Conservation (phyloP, 2,113 vertebrate species). For the Eptesicus fuscus region DNA sequence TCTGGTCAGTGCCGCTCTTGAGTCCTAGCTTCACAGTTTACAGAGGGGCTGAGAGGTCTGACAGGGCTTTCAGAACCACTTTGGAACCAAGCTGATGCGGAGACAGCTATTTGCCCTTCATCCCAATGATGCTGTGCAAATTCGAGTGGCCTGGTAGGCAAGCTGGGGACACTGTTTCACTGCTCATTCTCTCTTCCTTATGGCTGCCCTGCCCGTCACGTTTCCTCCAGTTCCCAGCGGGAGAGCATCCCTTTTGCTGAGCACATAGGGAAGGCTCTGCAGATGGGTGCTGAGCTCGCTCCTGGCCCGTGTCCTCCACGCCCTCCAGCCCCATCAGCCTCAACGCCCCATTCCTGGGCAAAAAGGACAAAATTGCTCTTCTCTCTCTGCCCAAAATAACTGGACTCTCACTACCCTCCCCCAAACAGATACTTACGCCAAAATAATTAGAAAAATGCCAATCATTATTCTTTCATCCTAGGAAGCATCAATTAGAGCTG, state of each 20-base stretch:
- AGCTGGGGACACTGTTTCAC: not conserved
- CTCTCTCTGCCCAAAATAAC: not conserved
- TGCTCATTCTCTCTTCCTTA: no score
- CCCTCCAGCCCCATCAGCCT: not conserved
- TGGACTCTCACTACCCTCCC: not conserved
- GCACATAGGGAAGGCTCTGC: no score
- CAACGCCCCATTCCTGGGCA: not conserved
- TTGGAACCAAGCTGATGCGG: not conserved
- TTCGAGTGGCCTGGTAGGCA: not conserved
- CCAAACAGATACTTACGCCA: not conserved
- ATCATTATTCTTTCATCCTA: not conserved
- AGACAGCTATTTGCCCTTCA: not conserved
- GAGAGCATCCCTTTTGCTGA: not conserved
- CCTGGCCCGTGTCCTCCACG: fast-evolving
- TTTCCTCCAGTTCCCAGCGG: not conserved
- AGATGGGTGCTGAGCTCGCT: fast-evolving
- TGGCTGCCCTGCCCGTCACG: not conserved
- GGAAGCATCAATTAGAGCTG: not conserved
- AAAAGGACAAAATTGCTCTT: not conserved
- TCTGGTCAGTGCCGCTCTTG: not conserved
- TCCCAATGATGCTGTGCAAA: not conserved
- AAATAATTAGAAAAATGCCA: not conserved
- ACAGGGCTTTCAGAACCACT: not conserved
- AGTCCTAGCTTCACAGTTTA: not conserved
- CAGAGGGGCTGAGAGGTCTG: not conserved